Percentiles rank a stretch among this genome's conserved stretches.
These are phyloP conservation scores for Corythornis vintsioides DNA, from an alignment of 2,113 vertebrate species.

Conservation along the genomic window DNA sequence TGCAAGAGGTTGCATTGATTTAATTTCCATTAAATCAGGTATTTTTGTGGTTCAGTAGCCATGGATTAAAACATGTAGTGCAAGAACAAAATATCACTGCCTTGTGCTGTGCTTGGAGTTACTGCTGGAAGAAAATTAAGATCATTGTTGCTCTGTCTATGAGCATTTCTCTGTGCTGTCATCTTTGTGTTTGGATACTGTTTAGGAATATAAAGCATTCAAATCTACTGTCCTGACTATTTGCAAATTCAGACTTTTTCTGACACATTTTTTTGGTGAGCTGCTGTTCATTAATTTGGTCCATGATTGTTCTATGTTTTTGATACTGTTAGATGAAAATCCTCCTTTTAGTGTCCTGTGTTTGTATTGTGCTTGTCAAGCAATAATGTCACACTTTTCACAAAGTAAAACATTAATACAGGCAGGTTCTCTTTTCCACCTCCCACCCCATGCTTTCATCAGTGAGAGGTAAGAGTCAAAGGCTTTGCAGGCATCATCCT, in stretches of 20 bases:
- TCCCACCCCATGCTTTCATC: neutral
- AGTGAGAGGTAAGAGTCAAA: neutral
- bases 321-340: neutral
- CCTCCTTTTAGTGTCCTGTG: neutral
- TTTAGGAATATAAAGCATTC: neutral
- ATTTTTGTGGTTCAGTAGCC: conserved; percentile 8
- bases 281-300: neutral
- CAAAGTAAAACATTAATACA: neutral
- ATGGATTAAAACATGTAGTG: neutral
- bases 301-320: neutral
- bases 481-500: neutral
- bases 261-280: neutral
- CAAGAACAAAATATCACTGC: neutral
- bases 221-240: neutral
- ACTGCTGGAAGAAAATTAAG: neutral
- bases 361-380: neutral
- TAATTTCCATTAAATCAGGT: neutral
- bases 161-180: neutral
- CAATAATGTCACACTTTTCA: neutral
- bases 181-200: neutral
- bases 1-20: conserved; percentile 46
- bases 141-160: neutral
- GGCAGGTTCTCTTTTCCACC: neutral
- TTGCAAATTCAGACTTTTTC: neutral
- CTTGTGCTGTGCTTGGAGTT: neutral